A percentile compares a stretch with the other conserved stretches of the same genome.
Evolutionary conservation across 2,113 vertebrate species (phyloP).

Genomic region (Anhinga anhinga): DNA sequence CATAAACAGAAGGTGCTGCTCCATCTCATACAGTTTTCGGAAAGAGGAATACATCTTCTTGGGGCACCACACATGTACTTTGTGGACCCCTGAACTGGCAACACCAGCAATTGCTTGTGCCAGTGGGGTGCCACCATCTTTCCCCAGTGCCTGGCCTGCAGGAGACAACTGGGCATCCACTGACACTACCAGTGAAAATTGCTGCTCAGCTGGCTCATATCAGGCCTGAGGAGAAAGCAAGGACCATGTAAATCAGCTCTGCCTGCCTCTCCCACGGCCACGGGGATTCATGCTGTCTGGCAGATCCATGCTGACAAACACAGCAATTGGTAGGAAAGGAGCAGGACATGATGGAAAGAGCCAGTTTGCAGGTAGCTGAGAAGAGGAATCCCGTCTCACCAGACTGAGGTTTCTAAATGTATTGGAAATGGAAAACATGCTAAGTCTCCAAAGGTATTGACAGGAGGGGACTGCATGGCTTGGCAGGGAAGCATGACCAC

Average conservation of each 20-base stretch:
- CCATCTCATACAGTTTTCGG: background rate
- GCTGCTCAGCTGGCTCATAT: background rate
- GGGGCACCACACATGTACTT: background rate
- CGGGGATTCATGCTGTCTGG: background rate
- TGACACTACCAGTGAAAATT: background rate
- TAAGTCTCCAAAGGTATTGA: background rate
- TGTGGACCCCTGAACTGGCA: background rate
- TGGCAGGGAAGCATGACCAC: background rate
- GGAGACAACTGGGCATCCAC: background rate
- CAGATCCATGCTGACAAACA: background rate
- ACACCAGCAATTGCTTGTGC: background rate
- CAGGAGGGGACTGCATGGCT: background rate
- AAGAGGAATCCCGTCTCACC: background rate
- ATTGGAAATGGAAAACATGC: background rate
- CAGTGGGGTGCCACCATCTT: background rate
- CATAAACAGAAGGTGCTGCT: background rate
- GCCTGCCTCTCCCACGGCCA: background rate
- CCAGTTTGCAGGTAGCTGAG: background rate
- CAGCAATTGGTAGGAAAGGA: background rate
- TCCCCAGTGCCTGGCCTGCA: background rate
- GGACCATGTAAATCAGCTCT: background rate
- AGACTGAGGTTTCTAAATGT: background rate
- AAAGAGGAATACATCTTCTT: background rate
- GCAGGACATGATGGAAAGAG: background rate
- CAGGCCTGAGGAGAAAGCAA: background rate